Conservation (phyloP, 2,113 vertebrate species). For the Chaenocephalus aceratus region DNA sequence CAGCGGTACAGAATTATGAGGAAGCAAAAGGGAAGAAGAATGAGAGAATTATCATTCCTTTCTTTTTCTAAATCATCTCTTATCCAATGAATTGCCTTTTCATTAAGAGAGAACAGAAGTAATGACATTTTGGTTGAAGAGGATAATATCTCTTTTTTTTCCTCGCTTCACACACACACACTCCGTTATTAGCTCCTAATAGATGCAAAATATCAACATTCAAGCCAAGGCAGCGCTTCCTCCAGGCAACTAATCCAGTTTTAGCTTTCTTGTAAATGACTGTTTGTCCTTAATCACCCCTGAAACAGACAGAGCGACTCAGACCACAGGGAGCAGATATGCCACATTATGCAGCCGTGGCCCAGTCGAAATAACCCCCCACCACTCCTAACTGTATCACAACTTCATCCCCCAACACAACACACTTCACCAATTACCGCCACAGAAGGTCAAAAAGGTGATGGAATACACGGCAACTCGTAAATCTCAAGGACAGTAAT, state of each 20-base stretch:
- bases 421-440: slow-evolving; percentile 69
- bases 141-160: slow-evolving; percentile 4
- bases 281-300: slow-evolving; percentile 65
- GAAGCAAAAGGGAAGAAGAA: slow-evolving; percentile 24
- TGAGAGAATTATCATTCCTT: slow-evolving; percentile 45
- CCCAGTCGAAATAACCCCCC: slow-evolving; percentile 46
- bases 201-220: slow-evolving; percentile 61
- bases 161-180: slow-evolving; percentile 18
- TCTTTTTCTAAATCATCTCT: slow-evolving; percentile 49
- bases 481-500: slow-evolving; percentile 73
- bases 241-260: slow-evolving; percentile 47
- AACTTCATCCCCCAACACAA: slow-evolving; percentile 58
- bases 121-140: slow-evolving; percentile 57
- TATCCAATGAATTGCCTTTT: slow-evolving; percentile 54
- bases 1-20: slow-evolving; percentile 34
- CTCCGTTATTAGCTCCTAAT: slow-evolving; percentile 34
- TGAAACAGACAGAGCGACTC: slow-evolving; percentile 44
- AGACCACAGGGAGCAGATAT: slow-evolving; percentile 59
- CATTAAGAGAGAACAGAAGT: slow-evolving; percentile 47
- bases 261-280: slow-evolving; percentile 57
- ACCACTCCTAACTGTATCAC: slow-evolving; percentile 56
- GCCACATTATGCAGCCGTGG: slow-evolving; percentile 68
- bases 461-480: slow-evolving; percentile 55
- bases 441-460: slow-evolving; percentile 68
- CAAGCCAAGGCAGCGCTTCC: slow-evolving; percentile 29